Percentiles rank a stretch among this genome's conserved stretches.
Conservation (phyloP, 37 sponge, comb jelly and placozoan genomes). For the Halisarca cf. caerulea region DNA sequence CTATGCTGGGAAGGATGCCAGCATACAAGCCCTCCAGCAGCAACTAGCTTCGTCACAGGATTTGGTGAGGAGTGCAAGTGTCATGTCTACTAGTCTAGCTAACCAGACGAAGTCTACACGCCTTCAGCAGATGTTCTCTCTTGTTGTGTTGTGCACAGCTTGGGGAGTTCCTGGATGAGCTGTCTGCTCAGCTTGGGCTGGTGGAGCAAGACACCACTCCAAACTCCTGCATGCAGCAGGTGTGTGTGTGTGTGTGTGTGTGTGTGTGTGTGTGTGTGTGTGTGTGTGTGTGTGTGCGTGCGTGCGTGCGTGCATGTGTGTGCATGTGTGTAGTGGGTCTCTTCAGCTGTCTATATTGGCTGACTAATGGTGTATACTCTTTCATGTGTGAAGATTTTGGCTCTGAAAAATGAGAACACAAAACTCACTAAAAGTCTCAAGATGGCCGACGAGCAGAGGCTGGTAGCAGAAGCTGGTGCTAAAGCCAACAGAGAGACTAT, state of each 20-base stretch:
- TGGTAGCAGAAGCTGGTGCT: background rate
- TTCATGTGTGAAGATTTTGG: too few species aligned
- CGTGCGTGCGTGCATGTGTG: too few species aligned
- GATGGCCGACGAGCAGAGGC: background rate
- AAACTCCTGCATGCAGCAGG: background rate
- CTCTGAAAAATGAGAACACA: too few species aligned
- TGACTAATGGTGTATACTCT: too few species aligned
- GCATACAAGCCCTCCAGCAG: background rate
- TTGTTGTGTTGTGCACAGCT: background rate
- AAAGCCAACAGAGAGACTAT: conserved; percentile 71
- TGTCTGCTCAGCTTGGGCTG: background rate
- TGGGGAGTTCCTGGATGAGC: background rate
- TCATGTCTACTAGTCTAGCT: background rate
- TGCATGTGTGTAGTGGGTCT: too few species aligned
- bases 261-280: too few species aligned
- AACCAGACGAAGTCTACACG: background rate
- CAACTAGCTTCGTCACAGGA: background rate
- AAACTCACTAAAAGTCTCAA: too few species aligned
- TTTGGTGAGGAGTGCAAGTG: background rate
- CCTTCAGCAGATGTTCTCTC: background rate
- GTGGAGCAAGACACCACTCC: background rate
- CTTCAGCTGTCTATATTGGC: too few species aligned
- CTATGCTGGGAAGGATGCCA: background rate
- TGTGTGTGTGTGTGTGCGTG: too few species aligned
- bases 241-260: background rate